Evolutionary conservation across 2,113 vertebrate genomes (phyloP), one percentile per base, ranked within the genome.

Genomic region (Poicephalus meyeri): DNA sequence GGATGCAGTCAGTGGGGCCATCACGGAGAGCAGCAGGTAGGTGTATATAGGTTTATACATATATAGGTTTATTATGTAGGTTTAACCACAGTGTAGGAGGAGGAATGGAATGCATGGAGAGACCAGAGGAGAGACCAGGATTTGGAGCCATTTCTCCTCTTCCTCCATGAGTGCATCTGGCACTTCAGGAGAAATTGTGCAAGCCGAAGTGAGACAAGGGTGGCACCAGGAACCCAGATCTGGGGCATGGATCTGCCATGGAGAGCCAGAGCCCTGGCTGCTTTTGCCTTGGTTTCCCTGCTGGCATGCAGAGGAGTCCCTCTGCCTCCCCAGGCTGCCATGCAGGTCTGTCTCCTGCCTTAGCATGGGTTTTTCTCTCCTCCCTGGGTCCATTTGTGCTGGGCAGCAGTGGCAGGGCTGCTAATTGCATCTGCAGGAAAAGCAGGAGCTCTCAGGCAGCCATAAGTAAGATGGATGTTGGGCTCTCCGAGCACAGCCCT

Each of bases 211-310:
- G n/a, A 41, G 21, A 14, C 3, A 4, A 6, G 9, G 53, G 21
- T 18, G 37, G 37, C 31, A 35, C 28, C 3, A 5, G 23, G 58
- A 46, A 6, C 16, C 24, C 39, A 1, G 23, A 35, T 17, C 41
- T 49, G 61, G 50, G 33, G 35, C 0, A 3, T 4, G 53, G 64
- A 8, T 73, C 53, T 78, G 65, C n/a, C 26, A 4, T 0, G 1
- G 41, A 39, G 31, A 68, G n/a, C 24, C 46, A 23, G 42, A 19
- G 1, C 24, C n/a, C 23, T 0, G 2, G 7, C 56, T 74, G 39
- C 0, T 31, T 9, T 47, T 87, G 72, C 95, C 93, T 81, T 26
- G 3, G n/a, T 74, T 96, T 95, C 69, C 77, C 72, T 72, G 44
- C 28, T 6, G 29, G n/a, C 35, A 3, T 4, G 20, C 15, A 31